Evolutionary conservation across 1,140 invertebrate genomes (phyloP).

Genomic region (Heliconius himera): DNA sequence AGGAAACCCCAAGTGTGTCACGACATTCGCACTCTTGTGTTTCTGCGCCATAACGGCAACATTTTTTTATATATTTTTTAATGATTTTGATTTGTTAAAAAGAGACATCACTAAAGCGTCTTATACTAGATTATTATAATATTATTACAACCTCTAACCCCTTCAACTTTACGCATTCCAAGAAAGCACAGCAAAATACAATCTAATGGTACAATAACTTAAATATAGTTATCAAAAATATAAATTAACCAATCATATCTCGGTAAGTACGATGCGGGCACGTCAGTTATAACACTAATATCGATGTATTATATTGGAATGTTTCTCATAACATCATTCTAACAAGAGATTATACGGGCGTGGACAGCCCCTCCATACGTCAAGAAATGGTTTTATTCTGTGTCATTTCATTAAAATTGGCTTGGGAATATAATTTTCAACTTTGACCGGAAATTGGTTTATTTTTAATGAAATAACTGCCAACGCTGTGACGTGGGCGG

Average conservation of each 20-base stretch:
- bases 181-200: not conserved
- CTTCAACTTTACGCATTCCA: not conserved
- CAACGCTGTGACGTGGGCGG: not conserved
- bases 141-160: too few species aligned
- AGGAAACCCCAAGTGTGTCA: too few species aligned
- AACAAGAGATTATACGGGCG: constrained; percentile 56
- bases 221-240: not conserved
- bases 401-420: constrained; percentile 17
- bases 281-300: constrained; percentile 50
- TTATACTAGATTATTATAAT: too few species aligned
- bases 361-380: constrained; percentile 45
- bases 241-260: constrained; percentile 20
- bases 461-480: not conserved
- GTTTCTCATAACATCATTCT: constrained; percentile 52
- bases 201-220: not conserved
- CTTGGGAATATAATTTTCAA: constrained; percentile 14
- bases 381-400: constrained; percentile 25
- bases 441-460: constrained; percentile 6
- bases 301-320: constrained; percentile 44
- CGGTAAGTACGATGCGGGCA: constrained; percentile 46
- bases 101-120: too few species aligned
- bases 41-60: too few species aligned
- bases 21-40: too few species aligned
- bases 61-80: too few species aligned
- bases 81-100: too few species aligned